Evolutionary conservation across 2,888 invertebrate genomes (phyloP), one percentile per base, ranked within the genome.

Genomic region (Unio delphinus): DNA sequence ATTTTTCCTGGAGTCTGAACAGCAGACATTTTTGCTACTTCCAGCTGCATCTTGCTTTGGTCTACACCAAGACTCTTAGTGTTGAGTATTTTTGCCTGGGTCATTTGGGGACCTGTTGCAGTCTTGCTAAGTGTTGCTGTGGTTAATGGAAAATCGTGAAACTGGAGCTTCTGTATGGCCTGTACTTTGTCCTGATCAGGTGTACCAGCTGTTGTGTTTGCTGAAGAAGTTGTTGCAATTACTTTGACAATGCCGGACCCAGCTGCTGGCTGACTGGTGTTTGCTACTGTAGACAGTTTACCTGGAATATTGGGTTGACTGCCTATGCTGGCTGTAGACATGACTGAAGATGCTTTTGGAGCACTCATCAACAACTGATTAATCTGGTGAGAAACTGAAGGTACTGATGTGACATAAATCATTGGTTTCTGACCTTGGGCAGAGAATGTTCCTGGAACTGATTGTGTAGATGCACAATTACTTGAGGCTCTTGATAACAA

Each of bases 71-170:
- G 65, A 56, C 65, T 68, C 55, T 64, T 57, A 62, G 61, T 70
- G 17, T 65, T 56, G 11, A 81, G 73, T 23, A 83, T 80, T 69
- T 82, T 85, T 55, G 83, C 81, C 61, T 85, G 84, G 0, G 85
- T 82, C 11, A 84, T 69, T n/a, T 73, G 64, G n/a, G 82, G 63
- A 17, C 68, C 61, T 11, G 79, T 75, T 34, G 79, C 74, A 3
- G 72, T 69, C 54, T 72, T 18, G 57, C 62, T n/a, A 55, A 61
- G 61, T 17, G 20, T 61, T 64, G 34, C 58, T 20, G 86, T 86
- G 17, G 86, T 85, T 8, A 85, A 68, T 8, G 86, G 85, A 68
- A 87, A 87, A 66, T 87, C 87, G 69, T 84, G 84, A 69, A 84
- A 87, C 73, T 88, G 86, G 11, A 86, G 70, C 70, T 82, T 86